phyloP scores from a whole-genome alignment of 2,797 vertebrate species.

The Limnodromus scolopaceus region DNA sequence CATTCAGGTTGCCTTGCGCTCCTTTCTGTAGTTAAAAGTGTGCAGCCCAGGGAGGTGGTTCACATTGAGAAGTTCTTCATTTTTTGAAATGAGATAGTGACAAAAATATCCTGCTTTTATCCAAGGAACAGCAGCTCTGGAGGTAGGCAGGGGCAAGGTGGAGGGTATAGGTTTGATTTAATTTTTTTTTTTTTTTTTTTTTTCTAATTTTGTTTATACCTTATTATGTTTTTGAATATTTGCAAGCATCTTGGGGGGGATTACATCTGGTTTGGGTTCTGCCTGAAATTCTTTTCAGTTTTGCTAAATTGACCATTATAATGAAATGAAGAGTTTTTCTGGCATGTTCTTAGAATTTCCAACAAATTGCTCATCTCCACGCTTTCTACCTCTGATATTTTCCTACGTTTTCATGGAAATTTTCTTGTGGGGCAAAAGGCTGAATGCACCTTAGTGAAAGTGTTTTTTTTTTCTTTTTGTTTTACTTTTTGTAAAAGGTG shows the following conservation, averaged over 20 bases:
- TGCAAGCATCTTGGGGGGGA: not conserved
- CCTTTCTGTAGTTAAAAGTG: not conserved
- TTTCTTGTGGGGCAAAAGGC: not conserved
- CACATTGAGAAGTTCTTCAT: not conserved
- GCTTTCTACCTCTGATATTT: not conserved
- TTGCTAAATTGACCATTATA: not conserved
- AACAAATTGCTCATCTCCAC: not conserved
- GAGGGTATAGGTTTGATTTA: not conserved
- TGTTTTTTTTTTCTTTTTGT: not conserved
- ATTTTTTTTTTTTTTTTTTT: too few species aligned
- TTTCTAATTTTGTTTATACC: not conserved
- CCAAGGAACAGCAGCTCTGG: not conserved
- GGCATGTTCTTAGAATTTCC: not conserved
- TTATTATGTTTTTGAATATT: not conserved
- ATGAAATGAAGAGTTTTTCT: not conserved
- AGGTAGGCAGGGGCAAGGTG: constrained; percentile 23
- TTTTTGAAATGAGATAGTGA: not conserved
- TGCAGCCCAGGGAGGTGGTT: not conserved
- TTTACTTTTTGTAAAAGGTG: not conserved
- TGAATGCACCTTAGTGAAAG: not conserved
- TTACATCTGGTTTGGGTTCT: not conserved
- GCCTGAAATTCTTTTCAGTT: not conserved
- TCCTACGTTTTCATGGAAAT: not conserved
- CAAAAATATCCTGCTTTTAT: not conserved
- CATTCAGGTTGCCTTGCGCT: not conserved